These are phyloP conservation scores for Amazona ochrocephala DNA, from an alignment of 2,797 vertebrate genomes.

Conservation along the genomic window DNA sequence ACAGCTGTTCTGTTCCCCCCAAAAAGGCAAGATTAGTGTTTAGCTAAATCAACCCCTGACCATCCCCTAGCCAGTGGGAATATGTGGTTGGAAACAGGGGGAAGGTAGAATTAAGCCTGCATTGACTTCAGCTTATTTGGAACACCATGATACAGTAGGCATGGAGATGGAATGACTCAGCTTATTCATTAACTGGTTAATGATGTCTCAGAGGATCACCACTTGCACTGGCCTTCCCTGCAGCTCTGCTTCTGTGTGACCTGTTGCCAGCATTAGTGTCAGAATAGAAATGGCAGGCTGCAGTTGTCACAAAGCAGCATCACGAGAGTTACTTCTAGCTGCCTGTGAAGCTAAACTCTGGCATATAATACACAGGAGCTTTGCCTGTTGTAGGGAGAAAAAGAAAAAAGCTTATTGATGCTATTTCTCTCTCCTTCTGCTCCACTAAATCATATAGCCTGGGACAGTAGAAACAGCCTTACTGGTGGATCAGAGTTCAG, in stretches of 20 bases:
- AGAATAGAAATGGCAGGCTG: background rate
- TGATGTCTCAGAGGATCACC: background rate
- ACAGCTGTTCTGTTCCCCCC: background rate
- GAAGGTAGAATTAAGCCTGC: background rate
- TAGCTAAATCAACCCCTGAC: background rate
- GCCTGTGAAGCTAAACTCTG: background rate
- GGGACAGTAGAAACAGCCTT: background rate
- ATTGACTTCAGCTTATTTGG: background rate
- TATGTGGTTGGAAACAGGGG: background rate
- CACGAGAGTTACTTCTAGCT: background rate
- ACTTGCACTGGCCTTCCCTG: background rate
- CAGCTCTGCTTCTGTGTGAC: background rate
- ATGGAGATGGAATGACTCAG: background rate
- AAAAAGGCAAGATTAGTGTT: background rate
- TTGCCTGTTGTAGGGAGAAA: background rate
- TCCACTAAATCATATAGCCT: background rate
- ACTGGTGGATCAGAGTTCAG: background rate
- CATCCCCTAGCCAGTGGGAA: background rate
- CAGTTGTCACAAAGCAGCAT: background rate
- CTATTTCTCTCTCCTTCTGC: background rate
- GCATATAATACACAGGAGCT: background rate
- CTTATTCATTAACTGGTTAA: background rate
- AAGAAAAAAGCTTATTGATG: background rate
- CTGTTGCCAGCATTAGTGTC: fast-evolving
- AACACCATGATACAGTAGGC: background rate